phyloP scores from a whole-genome alignment of 2,113 vertebrate genomes.

The Pseudorhombus dupliciocellatus region DNA sequence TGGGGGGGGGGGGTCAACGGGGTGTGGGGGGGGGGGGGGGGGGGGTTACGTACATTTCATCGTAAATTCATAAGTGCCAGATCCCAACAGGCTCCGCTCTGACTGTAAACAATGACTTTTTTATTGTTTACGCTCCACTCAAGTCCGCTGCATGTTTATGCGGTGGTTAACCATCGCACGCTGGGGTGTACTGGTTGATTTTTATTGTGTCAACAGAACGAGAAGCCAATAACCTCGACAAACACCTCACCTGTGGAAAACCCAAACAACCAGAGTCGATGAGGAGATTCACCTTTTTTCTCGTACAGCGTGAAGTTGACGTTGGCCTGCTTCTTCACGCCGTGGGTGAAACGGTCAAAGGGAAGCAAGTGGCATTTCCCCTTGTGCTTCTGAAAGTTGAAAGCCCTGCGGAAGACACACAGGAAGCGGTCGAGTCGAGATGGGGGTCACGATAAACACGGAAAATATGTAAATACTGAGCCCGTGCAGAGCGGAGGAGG shows the following conservation, averaged over 20 bases:
- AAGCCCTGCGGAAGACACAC: constrained; percentile 73
- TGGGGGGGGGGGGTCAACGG: constrained; percentile 27
- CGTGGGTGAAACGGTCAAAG: constrained; percentile 91
- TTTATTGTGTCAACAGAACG: constrained; percentile 62
- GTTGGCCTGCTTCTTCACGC: constrained; percentile 86
- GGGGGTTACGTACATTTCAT: constrained; percentile 58
- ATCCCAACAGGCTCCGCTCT: constrained; percentile 45
- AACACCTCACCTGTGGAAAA: background rate
- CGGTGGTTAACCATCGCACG: constrained; percentile 42
- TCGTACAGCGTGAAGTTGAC: constrained; percentile 91
- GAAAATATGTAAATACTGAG: constrained; percentile 64
- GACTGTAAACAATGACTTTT: constrained; percentile 69
- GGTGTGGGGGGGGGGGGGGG: background rate
- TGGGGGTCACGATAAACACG: constrained; percentile 41
- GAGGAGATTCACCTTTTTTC: constrained; percentile 88
- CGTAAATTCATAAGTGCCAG: constrained; percentile 59
- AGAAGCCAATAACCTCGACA: constrained; percentile 14
- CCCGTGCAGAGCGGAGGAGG: background rate
- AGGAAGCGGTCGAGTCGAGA: constrained; percentile 42
- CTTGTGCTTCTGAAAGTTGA: constrained; percentile 80
- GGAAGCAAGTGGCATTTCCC: constrained; percentile 91
- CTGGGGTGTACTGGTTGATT: background rate
- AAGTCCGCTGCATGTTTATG: constrained; percentile 44
- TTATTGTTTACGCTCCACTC: constrained; percentile 65
- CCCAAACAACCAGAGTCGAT: background rate